Base-by-base conservation (phyloP, 2,888 invertebrate species). In the Andrena haemorrhoa region DNA sequence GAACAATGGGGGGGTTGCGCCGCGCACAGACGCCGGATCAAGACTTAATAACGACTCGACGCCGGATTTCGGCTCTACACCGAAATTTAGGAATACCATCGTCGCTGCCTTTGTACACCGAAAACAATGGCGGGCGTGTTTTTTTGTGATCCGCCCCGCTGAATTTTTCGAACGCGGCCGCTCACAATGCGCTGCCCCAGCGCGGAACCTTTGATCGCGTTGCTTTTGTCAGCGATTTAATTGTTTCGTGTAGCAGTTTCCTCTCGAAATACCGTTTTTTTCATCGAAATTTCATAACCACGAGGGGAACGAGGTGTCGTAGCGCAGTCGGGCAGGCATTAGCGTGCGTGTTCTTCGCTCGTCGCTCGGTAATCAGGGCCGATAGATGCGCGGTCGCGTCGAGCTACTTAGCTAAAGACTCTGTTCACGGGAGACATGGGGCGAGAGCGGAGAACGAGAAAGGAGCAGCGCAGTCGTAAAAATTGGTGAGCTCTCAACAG, bases 11-110 rank as follows among this genome's bases (percentile, higher is more conserved):
- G 80, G 79, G 70, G 49, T 16, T 12, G 6, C 61, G 75, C 4
- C 68, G 80, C 86, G 60, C 56, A 82, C 75, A 76, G 81, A 82
- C 86, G 87, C 85, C 89, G 92, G 91, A 93, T 92, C 91, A 90
- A 86, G 90, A 91, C 91, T 92, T 92, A 92, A 93, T 92, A 92
- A 91, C 90, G 89, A 87, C 82, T 88, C 82, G 79, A 73, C 82
- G 71, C 68, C 47, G 82, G 82, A 85, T 86, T 88, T 84, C 78
- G 83, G 75, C 80, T 80, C 79, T 63, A 60, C 83, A 73, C 70
- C 82, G 58, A 88, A 88, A 83, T 88, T 88, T 84, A 68, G 86
- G 76, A 84, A 86, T 84, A 78, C 82, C 69, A 69, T 66, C 78
- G 65, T 68, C 69, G 78, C 58, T 51, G 75, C 75, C 82, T 79